Conservation (phyloP, 2,113 vertebrate genomes). For the Aramus guarauna region DNA sequence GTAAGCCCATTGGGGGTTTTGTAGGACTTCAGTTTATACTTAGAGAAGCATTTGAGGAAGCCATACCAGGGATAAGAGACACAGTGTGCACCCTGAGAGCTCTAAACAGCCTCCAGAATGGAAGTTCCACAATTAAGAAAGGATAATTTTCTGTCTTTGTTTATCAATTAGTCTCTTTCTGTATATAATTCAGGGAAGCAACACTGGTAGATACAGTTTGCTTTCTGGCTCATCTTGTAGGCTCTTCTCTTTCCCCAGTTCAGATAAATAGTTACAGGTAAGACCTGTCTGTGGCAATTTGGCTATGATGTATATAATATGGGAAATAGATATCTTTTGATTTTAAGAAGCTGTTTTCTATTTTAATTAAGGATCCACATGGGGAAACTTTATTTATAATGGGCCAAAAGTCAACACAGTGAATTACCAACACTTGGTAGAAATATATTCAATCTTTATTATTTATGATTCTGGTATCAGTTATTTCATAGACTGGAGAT, state of each 20-base stretch:
- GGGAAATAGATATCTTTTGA: accelerated
- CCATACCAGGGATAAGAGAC: not conserved
- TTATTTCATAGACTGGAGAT: not conserved
- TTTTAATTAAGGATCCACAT: not conserved
- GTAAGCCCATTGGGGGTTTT: not conserved
- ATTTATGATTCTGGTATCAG: not conserved
- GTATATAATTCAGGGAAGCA: not conserved
- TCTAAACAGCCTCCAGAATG: not conserved
- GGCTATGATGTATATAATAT: not conserved
- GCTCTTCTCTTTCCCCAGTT: not conserved
- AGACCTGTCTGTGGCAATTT: not conserved
- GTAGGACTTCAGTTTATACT: not conserved
- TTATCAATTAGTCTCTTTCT: not conserved
- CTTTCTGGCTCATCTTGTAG: not conserved
- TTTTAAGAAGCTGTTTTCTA: not conserved
- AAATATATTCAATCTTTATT: not conserved
- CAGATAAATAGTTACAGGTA: not conserved
- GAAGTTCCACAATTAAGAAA: not conserved
- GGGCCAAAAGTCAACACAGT: not conserved
- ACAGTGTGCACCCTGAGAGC: not conserved
- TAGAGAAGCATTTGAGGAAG: not conserved
- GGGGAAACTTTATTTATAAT: not conserved
- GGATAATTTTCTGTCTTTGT: not conserved
- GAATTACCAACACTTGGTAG: not conserved
- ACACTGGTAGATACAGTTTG: not conserved